These are phyloP conservation scores for Leptopilina clavipes DNA, from an alignment of 1,140 invertebrate species.

Conservation along the genomic window DNA sequence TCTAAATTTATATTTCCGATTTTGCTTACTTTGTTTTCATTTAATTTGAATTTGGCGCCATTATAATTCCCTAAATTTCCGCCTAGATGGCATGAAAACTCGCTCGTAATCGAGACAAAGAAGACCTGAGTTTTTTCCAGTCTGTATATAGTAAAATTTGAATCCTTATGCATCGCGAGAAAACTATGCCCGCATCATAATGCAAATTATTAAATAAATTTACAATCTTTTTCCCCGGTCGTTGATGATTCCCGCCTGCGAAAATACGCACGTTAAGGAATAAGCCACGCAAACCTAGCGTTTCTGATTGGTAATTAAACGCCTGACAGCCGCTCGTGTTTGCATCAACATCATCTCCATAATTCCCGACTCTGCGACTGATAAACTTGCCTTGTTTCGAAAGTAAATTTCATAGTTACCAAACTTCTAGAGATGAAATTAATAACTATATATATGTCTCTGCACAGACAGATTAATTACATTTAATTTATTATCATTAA, in stretches of 20 bases:
- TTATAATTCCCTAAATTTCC: too few relatives aligned
- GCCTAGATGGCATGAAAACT: too few relatives aligned
- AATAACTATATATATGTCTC: too few relatives aligned
- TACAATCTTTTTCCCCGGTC: not conserved
- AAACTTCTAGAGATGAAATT: not conserved
- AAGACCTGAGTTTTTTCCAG: too few relatives aligned
- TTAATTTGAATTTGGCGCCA: too few relatives aligned
- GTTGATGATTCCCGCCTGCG: slow-evolving; percentile 45
- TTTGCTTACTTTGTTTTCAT: too few relatives aligned
- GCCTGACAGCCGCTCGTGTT: slow-evolving; percentile 55
- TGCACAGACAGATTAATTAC: not conserved
- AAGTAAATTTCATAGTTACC: slow-evolving; percentile 19
- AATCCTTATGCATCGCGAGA: too few relatives aligned
- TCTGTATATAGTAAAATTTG: too few relatives aligned
- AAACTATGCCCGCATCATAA: too few relatives aligned
- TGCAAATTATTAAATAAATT: slow-evolving; percentile 2
- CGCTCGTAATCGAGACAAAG: too few relatives aligned
- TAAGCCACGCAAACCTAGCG: slow-evolving; percentile 57
- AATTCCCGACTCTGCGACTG: slow-evolving; percentile 13
- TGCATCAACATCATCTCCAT: slow-evolving; percentile 37
- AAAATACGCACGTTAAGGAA: slow-evolving; percentile 36
- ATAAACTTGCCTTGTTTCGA: slow-evolving; percentile 18
- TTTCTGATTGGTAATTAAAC: slow-evolving; percentile 64
- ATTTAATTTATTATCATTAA: too few relatives aligned
- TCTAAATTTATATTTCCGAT: too few relatives aligned